Evolutionary conservation across 2,113 vertebrate genomes (phyloP).

Genomic region (Mobula birostris): DNA sequence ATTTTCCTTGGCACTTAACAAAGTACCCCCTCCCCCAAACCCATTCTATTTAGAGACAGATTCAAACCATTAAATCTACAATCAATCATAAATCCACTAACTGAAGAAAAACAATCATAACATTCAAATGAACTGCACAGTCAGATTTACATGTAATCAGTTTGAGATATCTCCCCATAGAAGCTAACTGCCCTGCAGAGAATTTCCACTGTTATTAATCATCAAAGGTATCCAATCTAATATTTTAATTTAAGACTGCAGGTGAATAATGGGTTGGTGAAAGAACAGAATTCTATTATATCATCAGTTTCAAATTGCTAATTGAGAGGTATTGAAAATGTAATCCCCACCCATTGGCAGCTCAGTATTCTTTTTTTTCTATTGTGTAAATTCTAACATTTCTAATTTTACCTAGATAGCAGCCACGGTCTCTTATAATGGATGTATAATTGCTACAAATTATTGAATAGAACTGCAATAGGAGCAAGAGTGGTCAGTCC

Average conservation of each 20-base stretch:
- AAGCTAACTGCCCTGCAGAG: no score
- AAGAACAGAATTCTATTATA: background rate
- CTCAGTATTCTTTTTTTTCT: background rate
- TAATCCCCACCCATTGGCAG: background rate
- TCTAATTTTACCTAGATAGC: no score
- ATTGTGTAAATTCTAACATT: no score
- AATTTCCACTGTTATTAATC: background rate
- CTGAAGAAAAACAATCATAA: background rate
- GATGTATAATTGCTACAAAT: background rate
- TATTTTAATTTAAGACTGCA: background rate
- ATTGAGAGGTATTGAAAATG: background rate
- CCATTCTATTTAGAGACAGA: background rate
- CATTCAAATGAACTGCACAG: background rate
- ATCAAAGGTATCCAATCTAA: background rate
- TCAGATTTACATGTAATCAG: background rate
- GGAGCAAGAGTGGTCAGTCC: background rate
- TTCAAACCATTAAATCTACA: background rate
- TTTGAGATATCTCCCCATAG: no score
- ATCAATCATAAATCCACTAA: background rate
- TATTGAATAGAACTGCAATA: background rate
- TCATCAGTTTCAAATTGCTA: background rate
- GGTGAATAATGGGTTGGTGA: background rate
- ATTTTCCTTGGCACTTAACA: no score
- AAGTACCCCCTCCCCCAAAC: background rate
- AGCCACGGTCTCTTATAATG: no score